Conservation (phyloP, 1,140 invertebrate genomes). For the Drosophila equinoxialis region DNA sequence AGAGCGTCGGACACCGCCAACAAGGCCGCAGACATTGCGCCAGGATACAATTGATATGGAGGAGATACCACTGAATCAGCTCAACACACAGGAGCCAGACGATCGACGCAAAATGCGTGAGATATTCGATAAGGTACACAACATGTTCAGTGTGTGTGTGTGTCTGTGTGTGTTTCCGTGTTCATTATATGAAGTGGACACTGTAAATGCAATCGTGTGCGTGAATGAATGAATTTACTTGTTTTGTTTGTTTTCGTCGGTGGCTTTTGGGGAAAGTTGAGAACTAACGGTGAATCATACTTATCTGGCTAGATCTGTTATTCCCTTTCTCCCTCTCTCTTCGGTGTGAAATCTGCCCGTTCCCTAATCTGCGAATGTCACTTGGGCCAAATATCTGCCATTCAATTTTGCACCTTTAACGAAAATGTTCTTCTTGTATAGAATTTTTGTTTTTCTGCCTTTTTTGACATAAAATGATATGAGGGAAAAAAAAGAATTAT, state of each 20-base stretch:
- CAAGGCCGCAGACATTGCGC: conserved; percentile 63
- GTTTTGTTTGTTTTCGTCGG: conserved; percentile 16
- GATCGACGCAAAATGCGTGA: conserved; percentile 67
- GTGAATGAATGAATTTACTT: conserved; percentile 55
- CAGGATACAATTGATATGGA: conserved; percentile 81
- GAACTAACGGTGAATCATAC: conserved; percentile 49
- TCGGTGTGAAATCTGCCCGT: background rate
- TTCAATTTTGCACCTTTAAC: conserved; percentile 46
- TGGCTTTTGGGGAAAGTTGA: conserved; percentile 55
- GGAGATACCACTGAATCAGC: conserved; percentile 71
- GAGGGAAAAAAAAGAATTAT: background rate
- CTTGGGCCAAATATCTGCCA: conserved; percentile 14
- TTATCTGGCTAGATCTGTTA: background rate
- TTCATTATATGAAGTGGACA: conserved; percentile 9
- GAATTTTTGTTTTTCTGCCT: conserved; percentile 37
- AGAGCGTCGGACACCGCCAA: conserved; percentile 54
- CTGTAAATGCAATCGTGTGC: background rate
- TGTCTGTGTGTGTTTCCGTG: background rate
- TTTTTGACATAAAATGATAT: conserved; percentile 29
- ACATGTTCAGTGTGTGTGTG: background rate
- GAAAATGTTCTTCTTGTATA: conserved; percentile 18
- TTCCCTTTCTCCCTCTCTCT: background rate
- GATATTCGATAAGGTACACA: conserved; percentile 72
- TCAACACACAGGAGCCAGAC: conserved; percentile 58
- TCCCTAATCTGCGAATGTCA: background rate